These are phyloP conservation scores for Spodoptera frugiperda DNA, from an alignment of 1,140 invertebrate species.

Conservation along the genomic window DNA sequence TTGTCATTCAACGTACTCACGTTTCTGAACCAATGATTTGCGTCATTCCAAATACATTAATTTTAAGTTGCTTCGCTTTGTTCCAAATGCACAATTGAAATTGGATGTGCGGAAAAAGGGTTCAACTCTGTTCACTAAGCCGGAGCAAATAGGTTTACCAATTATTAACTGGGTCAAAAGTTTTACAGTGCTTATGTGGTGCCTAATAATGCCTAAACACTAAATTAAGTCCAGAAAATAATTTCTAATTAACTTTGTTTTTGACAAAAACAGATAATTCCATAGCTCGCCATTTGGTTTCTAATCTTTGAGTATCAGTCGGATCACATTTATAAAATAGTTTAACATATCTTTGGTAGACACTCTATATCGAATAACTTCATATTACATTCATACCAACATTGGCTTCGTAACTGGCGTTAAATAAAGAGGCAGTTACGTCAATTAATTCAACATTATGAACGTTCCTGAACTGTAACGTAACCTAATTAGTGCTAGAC, in stretches of 20 bases:
- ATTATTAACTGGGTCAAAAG: constrained; percentile 24
- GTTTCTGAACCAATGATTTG: constrained; percentile 39
- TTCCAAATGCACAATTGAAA: constrained; percentile 25
- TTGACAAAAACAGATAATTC: too few relatives aligned
- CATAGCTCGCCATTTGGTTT: too few relatives aligned
- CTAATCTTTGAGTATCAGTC: too few relatives aligned
- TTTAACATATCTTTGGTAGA: background rate
- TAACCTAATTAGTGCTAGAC: constrained; percentile 15
- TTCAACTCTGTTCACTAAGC: constrained; percentile 15
- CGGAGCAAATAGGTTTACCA: constrained; percentile 23
- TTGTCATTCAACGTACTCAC: constrained; percentile 33
- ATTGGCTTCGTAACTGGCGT: too few relatives aligned
- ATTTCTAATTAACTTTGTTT: too few relatives aligned
- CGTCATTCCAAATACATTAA: constrained; percentile 37
- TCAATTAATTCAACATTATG: constrained; percentile 13
- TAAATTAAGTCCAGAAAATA: background rate
- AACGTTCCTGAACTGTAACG: constrained; percentile 5
- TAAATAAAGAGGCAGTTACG: background rate
- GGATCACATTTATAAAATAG: too few relatives aligned
- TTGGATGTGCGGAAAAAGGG: constrained; percentile 6
- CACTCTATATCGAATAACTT: background rate
- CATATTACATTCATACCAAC: background rate
- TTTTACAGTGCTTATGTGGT: background rate
- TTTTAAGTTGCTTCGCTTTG: constrained; percentile 15
- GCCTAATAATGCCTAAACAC: background rate